Base-by-base conservation (phyloP, 2,888 invertebrate genomes). In the Torymus auratus region DNA sequence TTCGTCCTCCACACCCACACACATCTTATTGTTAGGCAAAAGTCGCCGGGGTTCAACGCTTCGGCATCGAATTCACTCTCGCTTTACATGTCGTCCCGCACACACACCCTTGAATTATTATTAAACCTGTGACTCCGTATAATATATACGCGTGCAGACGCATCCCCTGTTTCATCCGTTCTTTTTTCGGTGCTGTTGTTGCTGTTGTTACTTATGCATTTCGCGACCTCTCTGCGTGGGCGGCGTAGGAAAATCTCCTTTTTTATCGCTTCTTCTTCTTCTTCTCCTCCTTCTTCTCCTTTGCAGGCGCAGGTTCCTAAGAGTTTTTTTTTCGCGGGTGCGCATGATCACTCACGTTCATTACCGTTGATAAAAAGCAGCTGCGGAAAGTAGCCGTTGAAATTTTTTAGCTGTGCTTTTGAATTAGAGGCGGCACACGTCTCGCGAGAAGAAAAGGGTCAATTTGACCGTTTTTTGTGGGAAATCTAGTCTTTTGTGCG, bases 51-150 rank as follows among this genome's bases (percentile, higher is more conserved):
- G n/a, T 79, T 83, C 80, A 82, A 80, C 69, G 65, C 78, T 10
- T 41, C 41, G 41, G 58, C 75, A 15, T 15, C 1, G 20, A 15
- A 14, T 68, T 83, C 52, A 52, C 7, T 41, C 41, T 41, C 41
- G 1, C 41, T 10, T 41, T 7, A 77, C 64, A 75, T 78, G 74
- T 80, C 52, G 61, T 62, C 67, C 76, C 76, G 20, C 64, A 56
- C 52, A 50, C 14, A 78, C 70, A 73, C 65, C 75, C 64, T 78
- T 83, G 83, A 83, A 83, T 83, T 82, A 83, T 83, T 82, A 83
- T 82, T 81, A 83, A 83, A 81, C 82, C 64, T 20, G 58, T 53
- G 41, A 41, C 41, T 41, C 1, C 28, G 28, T 28, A 28, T 28
- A 28, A 28, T 5, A 23, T 28, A 0, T 10, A 41, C 0, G 7